Evolutionary conservation across 2,888 invertebrate genomes (phyloP).

Genomic region (Drosophila mimetica): DNA sequence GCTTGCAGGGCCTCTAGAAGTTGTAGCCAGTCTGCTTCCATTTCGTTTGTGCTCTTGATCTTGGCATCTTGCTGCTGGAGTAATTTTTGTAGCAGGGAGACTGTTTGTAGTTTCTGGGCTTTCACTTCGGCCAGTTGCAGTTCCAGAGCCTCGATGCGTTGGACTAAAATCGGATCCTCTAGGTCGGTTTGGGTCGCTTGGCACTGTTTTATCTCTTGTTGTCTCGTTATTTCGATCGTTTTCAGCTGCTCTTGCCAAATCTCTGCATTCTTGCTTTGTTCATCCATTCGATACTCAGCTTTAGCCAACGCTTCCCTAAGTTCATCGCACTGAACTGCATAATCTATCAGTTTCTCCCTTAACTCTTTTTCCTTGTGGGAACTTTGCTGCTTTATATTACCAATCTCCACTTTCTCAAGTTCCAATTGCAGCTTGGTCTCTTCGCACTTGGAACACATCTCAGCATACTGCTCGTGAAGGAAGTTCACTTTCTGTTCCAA

Average conservation of each 20-base stretch:
- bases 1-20: constrained; percentile 65
- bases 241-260: constrained; percentile 5
- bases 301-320: constrained; percentile 49
- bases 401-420: constrained; percentile 57
- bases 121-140: constrained; percentile 51
- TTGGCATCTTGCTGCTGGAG: constrained; percentile 76
- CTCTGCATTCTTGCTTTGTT: constrained; percentile 10
- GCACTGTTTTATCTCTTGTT: constrained; percentile 3
- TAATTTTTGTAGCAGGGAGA: constrained; percentile 68
- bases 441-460: constrained; percentile 70
- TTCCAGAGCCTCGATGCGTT: constrained; percentile 59
- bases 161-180: constrained; percentile 29
- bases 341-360: constrained; percentile 56
- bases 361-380: constrained; percentile 60
- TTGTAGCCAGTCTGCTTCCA: constrained; percentile 79
- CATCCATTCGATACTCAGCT: constrained; percentile 50
- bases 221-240: background rate
- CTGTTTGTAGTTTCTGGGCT: constrained; percentile 59
- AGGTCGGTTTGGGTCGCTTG: constrained; percentile 28
- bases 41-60: constrained; percentile 68
- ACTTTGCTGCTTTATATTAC: constrained; percentile 59
- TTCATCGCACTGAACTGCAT: constrained; percentile 55
- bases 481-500: constrained; percentile 62
- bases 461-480: constrained; percentile 65
- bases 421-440: constrained; percentile 66